Evolutionary conservation across 2,888 invertebrate genomes (phyloP), one percentile per base, ranked within the genome.

Genomic region (Megalurothrips usitatus): DNA sequence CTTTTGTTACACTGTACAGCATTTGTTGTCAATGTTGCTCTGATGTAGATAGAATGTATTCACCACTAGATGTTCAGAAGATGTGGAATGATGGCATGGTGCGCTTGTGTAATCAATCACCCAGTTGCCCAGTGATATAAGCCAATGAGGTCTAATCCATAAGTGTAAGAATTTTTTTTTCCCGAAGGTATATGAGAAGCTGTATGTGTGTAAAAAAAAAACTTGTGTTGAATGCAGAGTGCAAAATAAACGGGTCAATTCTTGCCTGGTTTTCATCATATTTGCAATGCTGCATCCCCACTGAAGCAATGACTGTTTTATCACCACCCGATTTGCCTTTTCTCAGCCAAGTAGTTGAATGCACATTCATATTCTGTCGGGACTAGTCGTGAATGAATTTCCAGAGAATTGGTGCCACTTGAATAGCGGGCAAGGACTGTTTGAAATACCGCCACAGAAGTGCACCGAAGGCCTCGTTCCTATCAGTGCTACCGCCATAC

Each of bases 161-260:
- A 58, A 58, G 11, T 58, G 17, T 14, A 14, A 58, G 58, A 0
- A 58, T 58, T 58, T 3, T 52, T 17, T 52, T 17, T 43, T 43
- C 34, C 6, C 34, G 6, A 43, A 43, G 34, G n/a, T 58, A 68
- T n/a, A 23, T n/a, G 12, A 12, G 23, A 26, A 75, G 26, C 10
- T 12, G 23, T 9, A 68, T 68, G 23, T 23, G 23, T 23, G 68
- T 75, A 75, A 11, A 0, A 75, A 26, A 23, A 75, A 75, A 8
- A 26, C 6, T 26, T 2, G 0, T 26, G 68, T 58, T 58, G 58
- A 58, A 10, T 58, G 58, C 19, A 6, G 19, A 19, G 58, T 58
- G 58, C 14, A n/a, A 75, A 75, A 75, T 75, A 75, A 75, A 75
- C 68, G 68, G 68, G 68, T 75, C 68, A 75, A 1, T 26, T 75